Evolutionary conservation across 2,797 vertebrate genomes (phyloP).

Genomic region (Characodon lateralis): DNA sequence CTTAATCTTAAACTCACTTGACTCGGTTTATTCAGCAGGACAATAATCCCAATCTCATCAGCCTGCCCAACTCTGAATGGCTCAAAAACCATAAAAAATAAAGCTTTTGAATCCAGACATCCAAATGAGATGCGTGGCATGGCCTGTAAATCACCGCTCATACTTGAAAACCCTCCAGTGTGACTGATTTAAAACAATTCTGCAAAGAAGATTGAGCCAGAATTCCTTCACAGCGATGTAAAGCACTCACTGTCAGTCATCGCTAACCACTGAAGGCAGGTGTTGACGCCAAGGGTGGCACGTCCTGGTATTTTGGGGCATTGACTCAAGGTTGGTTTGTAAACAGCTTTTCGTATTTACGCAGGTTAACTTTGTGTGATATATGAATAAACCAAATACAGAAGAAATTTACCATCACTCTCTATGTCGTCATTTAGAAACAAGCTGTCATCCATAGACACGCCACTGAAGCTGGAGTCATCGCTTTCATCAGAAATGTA

Average conservation of each 20-base stretch:
- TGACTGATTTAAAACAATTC: background rate
- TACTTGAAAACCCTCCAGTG: background rate
- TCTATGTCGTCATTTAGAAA: slow-evolving; percentile 86
- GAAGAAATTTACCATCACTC: slow-evolving; percentile 84
- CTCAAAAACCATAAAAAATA: too few species aligned
- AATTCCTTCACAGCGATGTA: background rate
- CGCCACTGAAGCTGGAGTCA: slow-evolving; percentile 77
- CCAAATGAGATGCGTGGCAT: background rate
- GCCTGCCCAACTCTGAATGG: too few species aligned
- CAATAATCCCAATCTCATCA: too few species aligned
- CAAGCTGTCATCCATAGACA: slow-evolving; percentile 82
- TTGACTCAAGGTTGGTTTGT: background rate
- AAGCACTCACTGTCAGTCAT: background rate
- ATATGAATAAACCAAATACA: background rate
- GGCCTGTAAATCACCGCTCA: too few species aligned
- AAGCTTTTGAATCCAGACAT: too few species aligned
- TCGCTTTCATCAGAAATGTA: slow-evolving; percentile 85
- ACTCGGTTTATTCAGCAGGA: too few species aligned
- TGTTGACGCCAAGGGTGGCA: background rate
- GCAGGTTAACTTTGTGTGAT: background rate
- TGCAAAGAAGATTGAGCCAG: background rate
- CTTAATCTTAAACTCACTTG: too few species aligned
- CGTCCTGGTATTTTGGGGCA: background rate
- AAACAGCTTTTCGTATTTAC: background rate
- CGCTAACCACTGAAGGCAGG: too few species aligned